phyloP scores from a whole-genome alignment of 2,797 vertebrate species.

The Serranus cabrilla region DNA sequence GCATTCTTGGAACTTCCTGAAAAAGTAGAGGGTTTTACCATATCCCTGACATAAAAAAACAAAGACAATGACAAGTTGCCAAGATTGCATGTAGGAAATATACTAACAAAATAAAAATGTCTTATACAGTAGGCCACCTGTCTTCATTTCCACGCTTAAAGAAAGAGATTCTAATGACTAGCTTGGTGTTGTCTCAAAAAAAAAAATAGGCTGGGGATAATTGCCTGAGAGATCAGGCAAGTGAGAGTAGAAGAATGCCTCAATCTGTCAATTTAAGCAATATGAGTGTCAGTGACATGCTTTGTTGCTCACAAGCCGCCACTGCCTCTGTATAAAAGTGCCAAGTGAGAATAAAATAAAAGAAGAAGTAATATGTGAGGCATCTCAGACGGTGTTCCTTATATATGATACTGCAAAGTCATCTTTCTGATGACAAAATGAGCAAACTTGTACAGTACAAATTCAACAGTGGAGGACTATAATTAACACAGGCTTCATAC shows the following conservation, averaged over 20 bases:
- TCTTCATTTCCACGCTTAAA: constrained; percentile 25
- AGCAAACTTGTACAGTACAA: background rate
- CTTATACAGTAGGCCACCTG: constrained; percentile 5
- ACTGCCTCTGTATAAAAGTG: constrained; percentile 32
- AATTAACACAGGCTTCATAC: constrained; percentile 5
- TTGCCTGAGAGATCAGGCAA: constrained; percentile 51
- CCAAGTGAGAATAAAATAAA: constrained; percentile 48
- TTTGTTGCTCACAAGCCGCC: constrained; percentile 53
- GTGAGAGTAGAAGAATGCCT: constrained; percentile 47
- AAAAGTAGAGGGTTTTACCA: constrained; percentile 4
- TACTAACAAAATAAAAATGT: background rate
- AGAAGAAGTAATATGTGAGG: constrained; percentile 31
- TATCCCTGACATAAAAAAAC: background rate
- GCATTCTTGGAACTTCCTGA: constrained; percentile 10
- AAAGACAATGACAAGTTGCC: constrained; percentile 19
- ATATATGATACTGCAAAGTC: background rate
- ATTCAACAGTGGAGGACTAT: background rate
- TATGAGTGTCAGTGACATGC: constrained; percentile 38
- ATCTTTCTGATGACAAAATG: constrained; percentile 22
- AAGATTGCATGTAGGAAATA: constrained; percentile 25
- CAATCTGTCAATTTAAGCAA: constrained; percentile 48
- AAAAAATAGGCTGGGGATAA: constrained; percentile 53
- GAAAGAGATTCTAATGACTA: constrained; percentile 31
- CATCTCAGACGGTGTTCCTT: constrained; percentile 44
- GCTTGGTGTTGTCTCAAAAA: constrained; percentile 30